Percentiles rank a stretch among this genome's conserved stretches.
phyloP scores from a whole-genome alignment of 2,888 invertebrate species.

The Macropis europaea region DNA sequence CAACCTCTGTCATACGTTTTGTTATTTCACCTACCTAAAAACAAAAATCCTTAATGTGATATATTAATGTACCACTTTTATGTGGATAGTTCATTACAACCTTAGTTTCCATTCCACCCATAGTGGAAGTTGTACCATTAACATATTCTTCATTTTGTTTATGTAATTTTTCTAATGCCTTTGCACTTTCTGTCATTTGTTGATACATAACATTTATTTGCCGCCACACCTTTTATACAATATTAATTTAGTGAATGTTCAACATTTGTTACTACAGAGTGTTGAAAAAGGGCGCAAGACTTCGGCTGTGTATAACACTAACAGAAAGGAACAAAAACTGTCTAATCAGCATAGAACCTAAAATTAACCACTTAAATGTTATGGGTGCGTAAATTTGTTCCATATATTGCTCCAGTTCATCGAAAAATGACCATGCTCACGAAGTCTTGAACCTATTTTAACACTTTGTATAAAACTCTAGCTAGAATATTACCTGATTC shows the following conservation, averaged over 20 bases:
- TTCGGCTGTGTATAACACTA: too few relatives aligned
- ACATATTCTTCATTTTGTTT: constrained; percentile 90
- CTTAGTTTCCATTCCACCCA: constrained; percentile 90
- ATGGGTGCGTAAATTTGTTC: too few relatives aligned
- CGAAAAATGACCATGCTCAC: too few relatives aligned
- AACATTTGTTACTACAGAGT: not conserved
- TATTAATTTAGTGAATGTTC: not conserved
- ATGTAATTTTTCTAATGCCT: constrained; percentile 88
- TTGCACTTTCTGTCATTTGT: constrained; percentile 89
- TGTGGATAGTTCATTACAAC: constrained; percentile 74
- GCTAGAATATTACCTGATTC: constrained; percentile 81
- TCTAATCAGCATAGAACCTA: too few relatives aligned
- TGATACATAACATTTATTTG: constrained; percentile 94
- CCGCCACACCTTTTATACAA: constrained; percentile 85
- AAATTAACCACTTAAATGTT: too few relatives aligned
- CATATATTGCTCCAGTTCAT: too few relatives aligned
- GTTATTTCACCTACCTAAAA: constrained; percentile 88
- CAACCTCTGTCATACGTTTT: constrained; percentile 88
- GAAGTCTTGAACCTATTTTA: too few relatives aligned
- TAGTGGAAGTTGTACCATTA: constrained; percentile 88
- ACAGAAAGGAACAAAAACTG: too few relatives aligned
- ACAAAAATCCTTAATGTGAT: constrained; percentile 10
- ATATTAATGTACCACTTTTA: not conserved
- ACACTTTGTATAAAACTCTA: not conserved
- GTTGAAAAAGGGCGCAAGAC: too few relatives aligned